phyloP scores from a whole-genome alignment of 1,140 invertebrate species.

The Stenopsyche tienmushanensis region DNA sequence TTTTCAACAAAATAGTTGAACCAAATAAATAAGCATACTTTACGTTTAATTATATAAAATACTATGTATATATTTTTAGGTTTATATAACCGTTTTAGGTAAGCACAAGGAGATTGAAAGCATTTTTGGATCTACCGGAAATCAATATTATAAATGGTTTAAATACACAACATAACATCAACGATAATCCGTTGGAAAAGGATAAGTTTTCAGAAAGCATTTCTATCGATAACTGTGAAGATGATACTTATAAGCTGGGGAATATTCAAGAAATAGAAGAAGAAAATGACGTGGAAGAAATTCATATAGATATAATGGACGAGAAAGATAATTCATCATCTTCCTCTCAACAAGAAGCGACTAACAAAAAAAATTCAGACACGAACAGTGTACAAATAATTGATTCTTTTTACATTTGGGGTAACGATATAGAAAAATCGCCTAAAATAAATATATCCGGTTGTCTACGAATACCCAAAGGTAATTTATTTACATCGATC shows the following conservation, averaged over 20 bases:
- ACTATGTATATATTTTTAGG: slow-evolving; percentile 13
- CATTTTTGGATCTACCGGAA: slow-evolving; percentile 69
- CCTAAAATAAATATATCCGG: no score
- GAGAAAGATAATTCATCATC: slow-evolving; percentile 43
- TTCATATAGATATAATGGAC: slow-evolving; percentile 43
- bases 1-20: no score
- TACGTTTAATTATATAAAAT: no score
- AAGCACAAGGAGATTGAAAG: slow-evolving; percentile 65
- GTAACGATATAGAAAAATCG: no score
- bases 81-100: slow-evolving; percentile 55
- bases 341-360: slow-evolving; percentile 46
- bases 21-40: no score
- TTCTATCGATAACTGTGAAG: slow-evolving; percentile 11
- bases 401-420: background rate
- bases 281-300: slow-evolving; percentile 43
- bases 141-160: slow-evolving; percentile 57
- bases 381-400: background rate
- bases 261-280: slow-evolving; percentile 45
- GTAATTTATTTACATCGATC: no score
- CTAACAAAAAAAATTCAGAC: slow-evolving; percentile 60
- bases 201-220: slow-evolving; percentile 19
- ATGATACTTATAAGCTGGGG: slow-evolving; percentile 8
- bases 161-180: slow-evolving; percentile 40
- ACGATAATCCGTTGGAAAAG: slow-evolving; percentile 19
- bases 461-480: no score